These are phyloP conservation scores for Aphelocoma californica DNA, from an alignment of 2,797 vertebrate genomes.

Conservation along the genomic window DNA sequence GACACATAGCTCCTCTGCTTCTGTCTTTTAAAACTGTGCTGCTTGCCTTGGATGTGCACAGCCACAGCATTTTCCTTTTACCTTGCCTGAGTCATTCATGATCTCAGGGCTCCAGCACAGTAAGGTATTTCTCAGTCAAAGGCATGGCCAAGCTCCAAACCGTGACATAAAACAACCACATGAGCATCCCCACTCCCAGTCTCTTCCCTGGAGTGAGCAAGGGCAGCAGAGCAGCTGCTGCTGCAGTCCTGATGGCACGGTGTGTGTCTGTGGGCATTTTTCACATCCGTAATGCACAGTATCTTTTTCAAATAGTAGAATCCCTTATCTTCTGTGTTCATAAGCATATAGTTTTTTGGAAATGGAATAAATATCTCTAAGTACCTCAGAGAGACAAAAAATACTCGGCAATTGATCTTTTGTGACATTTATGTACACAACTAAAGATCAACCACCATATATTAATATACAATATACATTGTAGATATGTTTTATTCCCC, in stretches of 20 bases:
- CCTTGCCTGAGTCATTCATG: not conserved
- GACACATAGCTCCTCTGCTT: not conserved
- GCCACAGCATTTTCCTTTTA: not conserved
- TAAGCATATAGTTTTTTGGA: not conserved
- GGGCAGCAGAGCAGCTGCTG: not conserved
- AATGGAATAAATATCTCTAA: not conserved
- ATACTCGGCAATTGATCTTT: slow-evolving; percentile 12
- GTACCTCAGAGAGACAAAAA: slow-evolving; percentile 20
- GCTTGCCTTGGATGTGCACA: not conserved
- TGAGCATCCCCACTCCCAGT: fast-evolving
- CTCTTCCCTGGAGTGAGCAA: not conserved
- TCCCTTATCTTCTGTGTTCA: not conserved
- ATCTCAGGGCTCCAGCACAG: not conserved
- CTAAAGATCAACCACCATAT: not conserved
- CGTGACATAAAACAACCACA: not conserved
- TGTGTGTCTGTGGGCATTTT: not conserved
- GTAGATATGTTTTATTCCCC: slow-evolving; percentile 17
- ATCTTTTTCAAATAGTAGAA: not conserved
- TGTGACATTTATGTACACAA: slow-evolving; percentile 41
- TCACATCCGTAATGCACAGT: not conserved
- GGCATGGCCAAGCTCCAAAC: not conserved
- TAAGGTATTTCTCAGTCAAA: not conserved
- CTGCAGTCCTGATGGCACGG: not conserved
- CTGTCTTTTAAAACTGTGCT: not conserved
- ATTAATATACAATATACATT: not conserved